phyloP scores from a whole-genome alignment of 2,113 vertebrate genomes.

The Spea bombifrons region DNA sequence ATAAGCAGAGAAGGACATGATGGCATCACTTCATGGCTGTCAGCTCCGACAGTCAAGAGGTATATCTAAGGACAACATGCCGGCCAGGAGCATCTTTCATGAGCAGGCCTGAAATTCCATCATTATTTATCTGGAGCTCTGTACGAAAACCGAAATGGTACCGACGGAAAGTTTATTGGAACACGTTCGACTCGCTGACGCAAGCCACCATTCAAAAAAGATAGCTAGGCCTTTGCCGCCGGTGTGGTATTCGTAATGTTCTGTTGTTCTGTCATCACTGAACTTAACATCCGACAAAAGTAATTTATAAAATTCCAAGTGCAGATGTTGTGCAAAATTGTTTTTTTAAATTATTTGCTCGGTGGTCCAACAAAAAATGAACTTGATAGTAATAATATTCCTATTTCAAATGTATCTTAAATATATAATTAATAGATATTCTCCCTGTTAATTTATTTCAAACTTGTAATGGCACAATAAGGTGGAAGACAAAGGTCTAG shows the following conservation, averaged over 20 bases:
- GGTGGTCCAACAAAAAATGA: no score
- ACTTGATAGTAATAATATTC: no score
- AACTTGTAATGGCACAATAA: no score
- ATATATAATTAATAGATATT: no score
- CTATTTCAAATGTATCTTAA: no score
- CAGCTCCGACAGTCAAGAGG: constrained; percentile 63
- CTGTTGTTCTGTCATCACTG: constrained; percentile 43
- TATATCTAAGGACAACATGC: constrained; percentile 70
- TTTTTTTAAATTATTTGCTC: no score
- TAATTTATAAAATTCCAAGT: constrained; percentile 27
- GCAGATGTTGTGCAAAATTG: constrained; percentile 1
- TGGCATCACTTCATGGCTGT: constrained; percentile 66
- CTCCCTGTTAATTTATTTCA: no score
- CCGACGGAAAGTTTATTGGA: constrained; percentile 40
- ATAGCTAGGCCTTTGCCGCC: constrained; percentile 34
- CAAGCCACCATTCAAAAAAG: constrained; percentile 41
- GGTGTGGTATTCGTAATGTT: constrained; percentile 40
- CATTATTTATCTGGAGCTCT: constrained; percentile 59
- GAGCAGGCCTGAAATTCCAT: constrained; percentile 56
- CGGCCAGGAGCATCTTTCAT: constrained; percentile 60
- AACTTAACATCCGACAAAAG: constrained; percentile 42
- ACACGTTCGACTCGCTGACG: constrained; percentile 35
- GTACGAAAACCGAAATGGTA: constrained; percentile 11
- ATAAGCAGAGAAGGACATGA: constrained; percentile 61
- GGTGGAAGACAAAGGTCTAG: no score